These are phyloP conservation scores for Gallinago jamesoni DNA, from an alignment of 2,113 vertebrate genomes.

Conservation along the genomic window DNA sequence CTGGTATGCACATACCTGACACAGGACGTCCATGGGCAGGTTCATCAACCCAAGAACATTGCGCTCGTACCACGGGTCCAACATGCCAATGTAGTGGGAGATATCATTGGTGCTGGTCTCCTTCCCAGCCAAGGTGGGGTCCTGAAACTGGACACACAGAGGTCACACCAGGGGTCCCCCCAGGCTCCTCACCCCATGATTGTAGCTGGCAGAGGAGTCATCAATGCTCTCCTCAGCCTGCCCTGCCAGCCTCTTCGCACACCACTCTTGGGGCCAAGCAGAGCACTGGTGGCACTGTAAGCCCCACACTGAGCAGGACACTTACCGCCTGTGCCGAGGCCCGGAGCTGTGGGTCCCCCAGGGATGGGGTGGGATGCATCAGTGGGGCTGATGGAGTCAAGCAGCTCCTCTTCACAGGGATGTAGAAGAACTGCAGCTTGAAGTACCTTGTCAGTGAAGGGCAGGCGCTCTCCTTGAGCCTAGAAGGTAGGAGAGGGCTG, in stretches of 20 bases:
- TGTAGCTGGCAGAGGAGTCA: neutral
- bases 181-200: neutral
- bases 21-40: conserved; percentile 85
- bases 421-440: conserved; percentile 91
- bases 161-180: neutral
- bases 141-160: neutral
- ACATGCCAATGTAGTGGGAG: conserved; percentile 91
- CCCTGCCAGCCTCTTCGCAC: accelerated
- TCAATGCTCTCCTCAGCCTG: accelerated
- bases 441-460: conserved; percentile 87
- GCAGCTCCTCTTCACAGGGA: conserved; percentile 85
- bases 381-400: neutral
- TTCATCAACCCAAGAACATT: conserved; percentile 90
- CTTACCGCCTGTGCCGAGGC: conserved; percentile 26
- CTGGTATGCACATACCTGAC: conserved; percentile 78
- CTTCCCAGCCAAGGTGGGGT: neutral
- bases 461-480: conserved; percentile 82
- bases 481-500: neutral
- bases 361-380: neutral
- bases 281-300: accelerated
- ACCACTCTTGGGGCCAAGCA: accelerated
- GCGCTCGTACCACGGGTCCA: conserved; percentile 96
- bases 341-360: conserved; percentile 9
- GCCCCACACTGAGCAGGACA: accelerated
- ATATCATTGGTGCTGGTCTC: conserved; percentile 92